phyloP scores from a whole-genome alignment of 2,113 vertebrate genomes.

The Rhinogobius similis region DNA sequence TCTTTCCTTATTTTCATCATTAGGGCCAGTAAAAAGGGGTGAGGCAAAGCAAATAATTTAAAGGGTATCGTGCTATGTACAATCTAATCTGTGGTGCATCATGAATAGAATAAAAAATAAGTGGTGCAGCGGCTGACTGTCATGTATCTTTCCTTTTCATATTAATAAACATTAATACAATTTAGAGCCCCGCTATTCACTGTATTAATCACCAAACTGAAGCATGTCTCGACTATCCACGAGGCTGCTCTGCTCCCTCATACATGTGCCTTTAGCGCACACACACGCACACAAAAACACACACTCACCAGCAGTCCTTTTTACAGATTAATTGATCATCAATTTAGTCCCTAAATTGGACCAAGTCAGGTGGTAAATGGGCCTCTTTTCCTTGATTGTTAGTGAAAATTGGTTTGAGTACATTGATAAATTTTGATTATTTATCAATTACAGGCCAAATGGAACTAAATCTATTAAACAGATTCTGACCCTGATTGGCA shows the following conservation, averaged over 20 bases:
- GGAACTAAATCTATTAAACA: constrained; percentile 98
- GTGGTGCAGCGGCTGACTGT: neutral
- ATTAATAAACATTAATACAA: constrained; percentile 6
- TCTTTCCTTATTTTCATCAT: neutral
- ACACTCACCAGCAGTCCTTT: constrained; percentile 88
- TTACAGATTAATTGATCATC: constrained; percentile 99
- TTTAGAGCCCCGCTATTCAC: neutral
- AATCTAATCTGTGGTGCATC: neutral
- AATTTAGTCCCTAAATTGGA: constrained; percentile 99
- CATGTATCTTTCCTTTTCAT: constrained; percentile 1
- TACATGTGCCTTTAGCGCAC: constrained; percentile 70
- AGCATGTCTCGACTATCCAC: constrained; percentile 78
- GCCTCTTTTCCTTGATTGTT: constrained; percentile 99
- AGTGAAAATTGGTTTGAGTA: constrained; percentile 98
- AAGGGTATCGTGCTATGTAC: neutral
- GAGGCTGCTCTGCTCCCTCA: constrained; percentile 89
- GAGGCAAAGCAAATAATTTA: neutral
- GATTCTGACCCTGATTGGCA: constrained; percentile 94
- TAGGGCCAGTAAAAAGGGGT: neutral
- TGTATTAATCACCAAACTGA: constrained; percentile 53
- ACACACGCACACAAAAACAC: no score
- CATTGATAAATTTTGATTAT: constrained; percentile 99
- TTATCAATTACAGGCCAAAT: constrained; percentile 99
- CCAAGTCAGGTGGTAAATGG: constrained; percentile 99
- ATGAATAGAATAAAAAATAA: neutral